Conservation (phyloP, 1,140 invertebrate species). For the Drosophila sturtevanti region DNA sequence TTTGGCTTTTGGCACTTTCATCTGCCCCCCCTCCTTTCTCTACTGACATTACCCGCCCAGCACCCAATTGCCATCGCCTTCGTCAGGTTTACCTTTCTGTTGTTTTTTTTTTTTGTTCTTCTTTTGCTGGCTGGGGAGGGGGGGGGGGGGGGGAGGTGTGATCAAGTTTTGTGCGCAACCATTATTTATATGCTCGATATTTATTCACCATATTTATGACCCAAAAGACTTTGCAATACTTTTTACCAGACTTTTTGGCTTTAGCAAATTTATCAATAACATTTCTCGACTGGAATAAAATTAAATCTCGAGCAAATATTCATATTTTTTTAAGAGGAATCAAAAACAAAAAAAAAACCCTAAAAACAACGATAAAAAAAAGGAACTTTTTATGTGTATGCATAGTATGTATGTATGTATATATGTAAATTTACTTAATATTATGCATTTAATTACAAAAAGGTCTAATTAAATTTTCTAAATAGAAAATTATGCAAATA, state of each 20-base stretch:
- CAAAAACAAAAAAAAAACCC: too few relatives aligned
- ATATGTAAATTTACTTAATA: too few relatives aligned
- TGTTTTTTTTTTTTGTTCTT: too few relatives aligned
- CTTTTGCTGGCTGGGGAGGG: too few relatives aligned
- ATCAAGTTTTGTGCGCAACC: slow-evolving; percentile 1
- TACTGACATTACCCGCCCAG: background rate
- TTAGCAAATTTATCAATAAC: background rate
- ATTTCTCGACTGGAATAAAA: background rate
- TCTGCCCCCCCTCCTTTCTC: slow-evolving; percentile 23
- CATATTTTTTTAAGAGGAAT: too few relatives aligned
- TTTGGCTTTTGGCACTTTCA: slow-evolving; percentile 39
- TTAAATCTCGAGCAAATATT: background rate
- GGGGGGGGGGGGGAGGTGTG: too few relatives aligned
- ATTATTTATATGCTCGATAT: slow-evolving; percentile 7
- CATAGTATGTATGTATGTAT: too few relatives aligned
- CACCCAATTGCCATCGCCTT: background rate
- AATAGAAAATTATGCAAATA: background rate
- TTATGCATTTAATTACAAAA: background rate
- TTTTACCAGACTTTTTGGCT: slow-evolving; percentile 12
- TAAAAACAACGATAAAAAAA: too few relatives aligned
- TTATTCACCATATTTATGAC: slow-evolving; percentile 26
- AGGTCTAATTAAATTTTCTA: slow-evolving; percentile 1
- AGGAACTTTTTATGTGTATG: too few relatives aligned
- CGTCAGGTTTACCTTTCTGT: background rate
- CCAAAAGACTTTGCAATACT: slow-evolving; percentile 19